These are phyloP conservation scores for Proterorhinus semilunaris DNA, from an alignment of 2,113 vertebrate genomes.

Conservation along the genomic window DNA sequence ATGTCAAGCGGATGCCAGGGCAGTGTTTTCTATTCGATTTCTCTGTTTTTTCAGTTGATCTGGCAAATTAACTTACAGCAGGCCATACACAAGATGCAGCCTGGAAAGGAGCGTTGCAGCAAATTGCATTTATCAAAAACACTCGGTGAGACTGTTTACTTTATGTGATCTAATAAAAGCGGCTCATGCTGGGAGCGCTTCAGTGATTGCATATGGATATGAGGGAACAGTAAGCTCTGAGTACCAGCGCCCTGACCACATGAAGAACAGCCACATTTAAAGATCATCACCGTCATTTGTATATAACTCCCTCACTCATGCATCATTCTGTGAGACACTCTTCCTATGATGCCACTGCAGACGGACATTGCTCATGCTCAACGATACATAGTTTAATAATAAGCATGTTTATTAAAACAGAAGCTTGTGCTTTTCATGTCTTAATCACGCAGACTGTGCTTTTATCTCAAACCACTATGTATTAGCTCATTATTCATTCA, in stretches of 20 bases:
- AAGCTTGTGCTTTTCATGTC: conserved; percentile 48
- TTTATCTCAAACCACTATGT: neutral
- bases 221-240: conserved; percentile 56
- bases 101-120: conserved; percentile 74
- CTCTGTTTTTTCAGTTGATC: conserved; percentile 75
- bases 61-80: conserved; percentile 80
- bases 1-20: conserved; percentile 69
- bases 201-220: conserved; percentile 66
- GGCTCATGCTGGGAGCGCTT: conserved; percentile 65
- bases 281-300: conserved; percentile 64
- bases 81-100: conserved; percentile 74
- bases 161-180: conserved; percentile 73
- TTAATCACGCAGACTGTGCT: neutral
- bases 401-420: conserved; percentile 50
- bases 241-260: conserved; percentile 54
- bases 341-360: conserved; percentile 39
- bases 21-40: conserved; percentile 77
- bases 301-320: conserved; percentile 61
- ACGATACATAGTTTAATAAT: conserved; percentile 47
- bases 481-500: neutral
- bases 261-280: conserved; percentile 64
- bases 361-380: conserved; percentile 55
- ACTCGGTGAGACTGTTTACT: conserved; percentile 73
- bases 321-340: conserved; percentile 59
- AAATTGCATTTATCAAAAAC: conserved; percentile 80